Conservation (phyloP, 1,140 invertebrate species). For the Hyposmocoma kahamanoa region DNA sequence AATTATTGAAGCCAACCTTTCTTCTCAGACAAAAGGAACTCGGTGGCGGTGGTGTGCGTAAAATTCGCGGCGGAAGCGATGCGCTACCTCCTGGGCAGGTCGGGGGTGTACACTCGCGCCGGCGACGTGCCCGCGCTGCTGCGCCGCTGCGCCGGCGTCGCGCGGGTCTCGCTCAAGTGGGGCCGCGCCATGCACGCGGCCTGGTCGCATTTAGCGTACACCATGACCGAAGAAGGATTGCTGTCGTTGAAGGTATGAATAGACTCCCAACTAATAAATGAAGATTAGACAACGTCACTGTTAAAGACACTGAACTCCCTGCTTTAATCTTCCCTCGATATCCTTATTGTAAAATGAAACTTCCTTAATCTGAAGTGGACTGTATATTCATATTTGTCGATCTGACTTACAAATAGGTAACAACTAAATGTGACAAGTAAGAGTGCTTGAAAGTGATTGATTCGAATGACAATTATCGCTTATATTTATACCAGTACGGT, state of each 20-base stretch:
- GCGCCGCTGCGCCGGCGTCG: constrained; percentile 28
- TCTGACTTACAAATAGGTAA: no score
- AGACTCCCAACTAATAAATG: background rate
- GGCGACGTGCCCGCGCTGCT: constrained; percentile 25
- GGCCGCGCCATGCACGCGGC: constrained; percentile 40
- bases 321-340: background rate
- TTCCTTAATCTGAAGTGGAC: no score
- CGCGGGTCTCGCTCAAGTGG: constrained; percentile 35
- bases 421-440: no score
- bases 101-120: constrained; percentile 14
- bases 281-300: background rate
- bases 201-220: constrained; percentile 27
- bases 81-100: constrained; percentile 15
- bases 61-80: constrained; percentile 30
- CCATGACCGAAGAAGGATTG: constrained; percentile 17
- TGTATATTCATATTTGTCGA: no score
- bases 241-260: constrained; percentile 36
- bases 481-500: no score
- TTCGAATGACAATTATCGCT: no score
- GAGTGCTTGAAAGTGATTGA: no score
- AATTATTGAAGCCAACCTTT: background rate
- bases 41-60: constrained; percentile 28
- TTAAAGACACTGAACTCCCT: background rate
- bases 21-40: constrained; percentile 27
- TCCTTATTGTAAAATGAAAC: no score